phyloP scores from a whole-genome alignment of 2,888 invertebrate species.

The Hydropsyche betteni region DNA sequence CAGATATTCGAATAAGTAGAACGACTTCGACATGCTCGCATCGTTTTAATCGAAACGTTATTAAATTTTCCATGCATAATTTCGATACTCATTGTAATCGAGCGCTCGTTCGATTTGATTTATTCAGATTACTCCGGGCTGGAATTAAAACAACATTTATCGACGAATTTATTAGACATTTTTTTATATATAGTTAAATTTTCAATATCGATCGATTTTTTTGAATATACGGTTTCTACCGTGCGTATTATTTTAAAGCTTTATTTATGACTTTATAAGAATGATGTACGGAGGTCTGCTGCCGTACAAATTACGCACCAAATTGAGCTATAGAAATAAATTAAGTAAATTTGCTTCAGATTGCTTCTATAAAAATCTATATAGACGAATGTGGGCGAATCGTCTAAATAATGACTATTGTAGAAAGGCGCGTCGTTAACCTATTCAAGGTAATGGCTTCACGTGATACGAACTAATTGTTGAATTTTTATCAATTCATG shows the following conservation, averaged over 20 bases:
- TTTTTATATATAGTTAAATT: not conserved
- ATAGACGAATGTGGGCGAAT: conserved; percentile 26
- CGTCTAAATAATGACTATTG: conserved; percentile 23
- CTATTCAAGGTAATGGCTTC: too few relatives aligned
- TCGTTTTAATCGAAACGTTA: conserved; percentile 17
- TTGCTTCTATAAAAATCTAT: not conserved
- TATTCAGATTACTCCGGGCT: conserved; percentile 23
- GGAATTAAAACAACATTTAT: conserved; percentile 30
- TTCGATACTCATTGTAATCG: conserved; percentile 22
- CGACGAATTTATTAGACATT: conserved; percentile 18
- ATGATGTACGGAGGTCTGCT: not conserved
- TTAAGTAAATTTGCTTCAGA: not conserved
- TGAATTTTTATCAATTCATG: too few relatives aligned
- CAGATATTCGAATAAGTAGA: too few relatives aligned
- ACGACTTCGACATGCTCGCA: not conserved
- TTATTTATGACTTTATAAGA: too few relatives aligned
- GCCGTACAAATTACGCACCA: not conserved
- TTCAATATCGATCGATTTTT: too few relatives aligned
- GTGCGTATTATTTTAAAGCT: too few relatives aligned
- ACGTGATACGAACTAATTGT: too few relatives aligned
- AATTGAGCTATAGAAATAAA: conserved; percentile 13
- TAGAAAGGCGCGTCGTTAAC: not conserved
- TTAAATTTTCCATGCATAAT: conserved; percentile 31
- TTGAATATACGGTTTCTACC: too few relatives aligned
- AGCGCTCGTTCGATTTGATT: conserved; percentile 27